These are phyloP conservation scores for Microchirus variegatus DNA, from an alignment of 2,797 vertebrate species.

Conservation along the genomic window DNA sequence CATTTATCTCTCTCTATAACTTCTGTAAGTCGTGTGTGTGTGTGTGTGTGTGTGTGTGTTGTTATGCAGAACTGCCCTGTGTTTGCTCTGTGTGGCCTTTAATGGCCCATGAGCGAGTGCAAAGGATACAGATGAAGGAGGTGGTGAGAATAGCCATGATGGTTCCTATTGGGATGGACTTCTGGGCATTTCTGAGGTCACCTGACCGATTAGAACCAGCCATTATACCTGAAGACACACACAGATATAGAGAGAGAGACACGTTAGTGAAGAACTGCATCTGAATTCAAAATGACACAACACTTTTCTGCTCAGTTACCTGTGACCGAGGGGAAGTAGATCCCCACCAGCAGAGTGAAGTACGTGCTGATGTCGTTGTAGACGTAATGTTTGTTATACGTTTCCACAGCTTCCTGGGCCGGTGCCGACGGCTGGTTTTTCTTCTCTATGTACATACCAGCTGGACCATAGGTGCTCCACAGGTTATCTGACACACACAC, in stretches of 20 bases:
- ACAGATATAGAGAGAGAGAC: not conserved
- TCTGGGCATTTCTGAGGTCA: conserved; percentile 93
- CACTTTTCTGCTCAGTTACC: conserved; percentile 72
- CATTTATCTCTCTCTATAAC: too few species aligned
- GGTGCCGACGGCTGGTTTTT: conserved; percentile 56
- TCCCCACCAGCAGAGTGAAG: conserved; percentile 94
- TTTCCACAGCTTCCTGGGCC: conserved; percentile 47
- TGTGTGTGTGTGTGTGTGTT: too few species aligned
- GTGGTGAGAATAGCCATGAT: conserved; percentile 94
- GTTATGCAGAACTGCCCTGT: too few species aligned
- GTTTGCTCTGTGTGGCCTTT: too few species aligned
- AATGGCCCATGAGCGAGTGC: fast-evolving
- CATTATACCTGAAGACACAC: conserved; percentile 89
- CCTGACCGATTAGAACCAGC: conserved; percentile 96
- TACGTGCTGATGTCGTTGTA: conserved; percentile 89
- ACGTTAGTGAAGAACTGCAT: too few species aligned
- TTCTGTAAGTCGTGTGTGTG: too few species aligned
- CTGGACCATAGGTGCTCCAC: conserved; percentile 88
- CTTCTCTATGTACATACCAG: conserved; percentile 82
- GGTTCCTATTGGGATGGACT: conserved; percentile 93
- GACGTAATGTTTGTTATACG: conserved; percentile 75
- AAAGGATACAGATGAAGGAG: conserved; percentile 95
- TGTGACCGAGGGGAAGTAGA: conserved; percentile 97
- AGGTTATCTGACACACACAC: conserved; percentile 84
- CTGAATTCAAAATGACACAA: too few species aligned